Conservation (phyloP, 2,888 invertebrate genomes). For the Sepioteuthis lessoniana region DNA sequence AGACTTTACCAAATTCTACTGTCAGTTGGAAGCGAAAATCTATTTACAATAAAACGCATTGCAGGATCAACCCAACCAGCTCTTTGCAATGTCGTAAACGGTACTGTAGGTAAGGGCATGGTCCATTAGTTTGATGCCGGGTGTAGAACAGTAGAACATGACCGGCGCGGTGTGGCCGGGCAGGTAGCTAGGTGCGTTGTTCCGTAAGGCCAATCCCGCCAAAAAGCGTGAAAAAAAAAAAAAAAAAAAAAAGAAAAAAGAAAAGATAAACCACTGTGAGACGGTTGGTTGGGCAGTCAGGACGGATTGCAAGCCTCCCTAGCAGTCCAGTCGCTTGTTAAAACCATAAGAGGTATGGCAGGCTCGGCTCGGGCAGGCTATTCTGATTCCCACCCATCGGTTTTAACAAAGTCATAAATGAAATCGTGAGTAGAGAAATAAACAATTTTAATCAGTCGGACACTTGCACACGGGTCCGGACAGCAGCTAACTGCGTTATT, state of each 20-base stretch:
- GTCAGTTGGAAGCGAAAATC: constrained; percentile 4
- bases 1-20: background rate
- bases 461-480: background rate
- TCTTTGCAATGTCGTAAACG: constrained; percentile 18
- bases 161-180: background rate
- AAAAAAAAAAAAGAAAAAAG: too few species aligned
- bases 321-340: background rate
- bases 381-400: constrained; percentile 12
- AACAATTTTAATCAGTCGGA: constrained; percentile 21
- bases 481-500: constrained; percentile 33
- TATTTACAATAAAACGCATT: background rate
- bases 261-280: background rate
- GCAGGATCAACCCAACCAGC: constrained; percentile 17
- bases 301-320: background rate
- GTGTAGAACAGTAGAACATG: constrained; percentile 2
- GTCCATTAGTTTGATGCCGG: background rate
- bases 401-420: constrained; percentile 15
- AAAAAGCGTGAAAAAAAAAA: constrained; percentile 1
- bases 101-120: background rate
- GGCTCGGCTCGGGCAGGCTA: too few species aligned
- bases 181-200: constrained; percentile 33
- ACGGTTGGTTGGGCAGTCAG: background rate
- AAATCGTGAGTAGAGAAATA: background rate
- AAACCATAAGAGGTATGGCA: background rate
- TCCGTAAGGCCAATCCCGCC: background rate